Base-by-base conservation (phyloP, 2,888 invertebrate genomes). In the Anaspis maculata region DNA sequence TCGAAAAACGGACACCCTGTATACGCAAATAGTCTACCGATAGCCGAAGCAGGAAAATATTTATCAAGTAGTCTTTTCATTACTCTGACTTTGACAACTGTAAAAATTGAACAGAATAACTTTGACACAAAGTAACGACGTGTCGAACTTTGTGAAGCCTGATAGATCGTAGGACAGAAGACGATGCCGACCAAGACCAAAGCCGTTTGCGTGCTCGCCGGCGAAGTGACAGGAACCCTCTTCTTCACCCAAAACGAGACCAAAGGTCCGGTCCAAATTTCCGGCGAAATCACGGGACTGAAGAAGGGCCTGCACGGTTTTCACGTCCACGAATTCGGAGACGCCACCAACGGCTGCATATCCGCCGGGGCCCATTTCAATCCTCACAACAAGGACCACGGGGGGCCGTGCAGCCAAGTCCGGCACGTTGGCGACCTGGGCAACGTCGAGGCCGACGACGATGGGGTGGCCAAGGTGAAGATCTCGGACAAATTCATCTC, bases 301-400 rank as follows among this genome's bases (percentile, higher is more conserved):
- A 61, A 72, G 11, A 72, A 80, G 62, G 95, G 95, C 39, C 60
- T 68, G 2, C 88, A 92, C 58, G 91, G 91, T 13, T 92, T 96
- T 70, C 96, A 96, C 61, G 78, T 96, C 39, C 96, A 96, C 61
- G 89, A 96, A 69, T 95, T 91, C 59, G 96, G 96, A 1, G 95
- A 95, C 67, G 89, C 87, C 59, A 91, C 92, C 15, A 91, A 95
- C 61, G 90, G 89, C 1, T 96, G 96, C 66, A 87, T 83, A 9
- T 91, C 90, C 21, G 91, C 95, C 19, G 96, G 95, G 0, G 71
- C 87, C 0, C 96, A 96, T 68, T 96, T 88, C 69, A 96, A 96
- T 68, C 95, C 95, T 0, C 47, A 64, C 27, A 76, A 76, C 48
- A 74, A 76, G 51, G 83, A 83, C 0, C 96, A 96, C 57, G 96